A percentile compares a stretch with the other conserved stretches of the same genome.
Evolutionary conservation across 2,113 vertebrate genomes (phyloP).

Genomic region (Dasyurus viverrinus): DNA sequence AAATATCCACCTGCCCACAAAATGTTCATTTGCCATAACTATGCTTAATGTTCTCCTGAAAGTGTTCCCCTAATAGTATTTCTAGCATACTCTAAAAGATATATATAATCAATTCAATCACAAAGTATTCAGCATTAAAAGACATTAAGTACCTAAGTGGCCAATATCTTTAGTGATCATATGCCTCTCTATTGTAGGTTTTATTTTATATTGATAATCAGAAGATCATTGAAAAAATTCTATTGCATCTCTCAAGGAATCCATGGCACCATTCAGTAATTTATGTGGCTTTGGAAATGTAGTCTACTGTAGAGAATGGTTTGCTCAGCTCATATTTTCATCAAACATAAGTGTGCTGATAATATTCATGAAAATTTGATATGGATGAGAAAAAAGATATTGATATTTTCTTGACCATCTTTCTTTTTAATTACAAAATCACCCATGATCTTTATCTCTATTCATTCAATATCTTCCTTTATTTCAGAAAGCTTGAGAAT

Average conservation of each 20-base stretch:
- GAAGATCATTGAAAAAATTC: neutral
- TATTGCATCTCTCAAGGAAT: neutral
- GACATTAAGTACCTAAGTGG: neutral
- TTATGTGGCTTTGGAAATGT: neutral
- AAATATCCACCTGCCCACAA: constrained; percentile 32
- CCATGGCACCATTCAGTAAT: neutral
- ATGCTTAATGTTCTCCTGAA: constrained; percentile 6
- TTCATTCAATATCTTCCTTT: neutral
- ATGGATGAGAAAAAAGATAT: neutral
- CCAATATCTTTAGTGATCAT: neutral
- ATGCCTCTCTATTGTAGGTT: neutral
- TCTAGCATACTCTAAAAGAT: constrained; percentile 19
- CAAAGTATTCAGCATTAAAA: neutral
- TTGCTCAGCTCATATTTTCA: neutral
- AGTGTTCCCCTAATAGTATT: constrained; percentile 26
- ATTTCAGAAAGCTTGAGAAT: neutral
- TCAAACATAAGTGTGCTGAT: neutral
- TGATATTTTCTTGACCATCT: neutral
- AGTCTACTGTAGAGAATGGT: neutral
- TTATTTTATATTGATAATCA: constrained; percentile 3
- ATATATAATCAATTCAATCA: neutral
- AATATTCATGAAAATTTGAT: neutral
- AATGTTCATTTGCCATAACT: neutral
- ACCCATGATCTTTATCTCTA: neutral
- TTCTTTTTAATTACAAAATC: neutral